A percentile compares a stretch with the other conserved stretches of the same genome.
phyloP scores from a whole-genome alignment of 2,888 invertebrate genomes.

The Tachystola acroxantha region DNA sequence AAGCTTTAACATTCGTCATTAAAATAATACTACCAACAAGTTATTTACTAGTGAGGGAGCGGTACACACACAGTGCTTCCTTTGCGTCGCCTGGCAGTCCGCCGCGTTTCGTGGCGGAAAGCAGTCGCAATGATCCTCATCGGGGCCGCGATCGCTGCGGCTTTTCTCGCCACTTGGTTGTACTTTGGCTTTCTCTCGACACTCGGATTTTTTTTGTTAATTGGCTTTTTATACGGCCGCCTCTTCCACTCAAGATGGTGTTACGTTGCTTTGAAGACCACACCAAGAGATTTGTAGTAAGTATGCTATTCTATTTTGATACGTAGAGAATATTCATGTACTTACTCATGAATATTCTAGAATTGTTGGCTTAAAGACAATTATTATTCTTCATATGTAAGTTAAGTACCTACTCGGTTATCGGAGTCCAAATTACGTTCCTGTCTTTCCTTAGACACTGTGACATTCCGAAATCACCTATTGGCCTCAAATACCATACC shows the following conservation, averaged over 20 bases:
- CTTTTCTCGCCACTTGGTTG: constrained; percentile 63
- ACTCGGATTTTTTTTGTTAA: constrained; percentile 78
- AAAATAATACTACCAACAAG: too few species aligned
- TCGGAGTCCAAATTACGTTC: too few species aligned
- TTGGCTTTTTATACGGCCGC: constrained; percentile 79
- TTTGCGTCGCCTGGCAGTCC: constrained; percentile 45
- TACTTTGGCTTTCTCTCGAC: constrained; percentile 81
- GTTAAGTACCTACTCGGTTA: too few species aligned
- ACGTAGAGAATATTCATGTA: too few species aligned
- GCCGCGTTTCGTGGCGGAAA: constrained; percentile 70
- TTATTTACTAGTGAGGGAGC: too few species aligned
- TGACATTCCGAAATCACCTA: too few species aligned
- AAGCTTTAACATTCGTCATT: too few species aligned
- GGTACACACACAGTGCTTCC: background rate
- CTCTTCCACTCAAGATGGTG: constrained; percentile 87
- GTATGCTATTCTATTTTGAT: constrained; percentile 14
- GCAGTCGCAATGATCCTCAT: constrained; percentile 61
- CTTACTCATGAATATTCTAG: too few species aligned
- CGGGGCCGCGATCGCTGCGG: constrained; percentile 55
- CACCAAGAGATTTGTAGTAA: constrained; percentile 86
- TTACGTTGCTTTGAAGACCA: constrained; percentile 85
- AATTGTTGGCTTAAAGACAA: too few species aligned
- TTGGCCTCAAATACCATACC: too few species aligned
- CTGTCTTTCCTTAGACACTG: too few species aligned
- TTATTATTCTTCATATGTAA: too few species aligned